Base-by-base conservation (phyloP, 2,113 vertebrate species). In the Dipodomys spectabilis region DNA sequence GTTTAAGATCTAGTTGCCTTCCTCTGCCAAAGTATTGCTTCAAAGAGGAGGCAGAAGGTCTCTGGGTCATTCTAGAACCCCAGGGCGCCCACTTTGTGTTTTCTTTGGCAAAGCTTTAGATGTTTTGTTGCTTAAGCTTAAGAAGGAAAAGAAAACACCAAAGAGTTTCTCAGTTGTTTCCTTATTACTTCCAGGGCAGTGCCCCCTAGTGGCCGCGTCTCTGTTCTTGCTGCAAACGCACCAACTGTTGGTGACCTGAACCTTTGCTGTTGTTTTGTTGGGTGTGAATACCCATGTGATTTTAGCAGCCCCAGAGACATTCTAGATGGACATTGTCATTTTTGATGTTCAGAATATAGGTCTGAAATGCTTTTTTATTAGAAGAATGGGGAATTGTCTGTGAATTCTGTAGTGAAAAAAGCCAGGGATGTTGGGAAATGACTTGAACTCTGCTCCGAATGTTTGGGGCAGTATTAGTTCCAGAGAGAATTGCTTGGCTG, bases 131-230 rank as follows among this genome's bases (percentile, higher is more conserved):
- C 69, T 90, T 80, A 84, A 85, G 77, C 75, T 89, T 53, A 92
- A 91, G 95, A 93, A 92, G 92, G 93, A 95, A 90, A 95, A 77
- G 90, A 95, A 94, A 95, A 95, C 82, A 90, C 68, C 25, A 81
- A 95, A 94, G 78, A 92, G 91, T 93, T 94, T 88, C 88, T 68
- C 53, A 74, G 72, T 90, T 93, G 81, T 64, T 90, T 35, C 45
- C 81, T 68, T 78, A 73, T 86, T 79, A 65, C 86, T 91, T 90
- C 85, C 80, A 39, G 79, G 45, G n/a, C 81, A 82, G 77, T 80
- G 90, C 94, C 97, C 94, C 79, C 97, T 96, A 67, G 96, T 90
- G 97, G 95, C 82, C 23, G 9, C 20, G 1, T 78, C 73, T 90
- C 32, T 64, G 57, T 32, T 77, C 57, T 32, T 25, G 69, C 74